Conservation (phyloP, 2,113 vertebrate species). For the Cochlearius cochlearius region DNA sequence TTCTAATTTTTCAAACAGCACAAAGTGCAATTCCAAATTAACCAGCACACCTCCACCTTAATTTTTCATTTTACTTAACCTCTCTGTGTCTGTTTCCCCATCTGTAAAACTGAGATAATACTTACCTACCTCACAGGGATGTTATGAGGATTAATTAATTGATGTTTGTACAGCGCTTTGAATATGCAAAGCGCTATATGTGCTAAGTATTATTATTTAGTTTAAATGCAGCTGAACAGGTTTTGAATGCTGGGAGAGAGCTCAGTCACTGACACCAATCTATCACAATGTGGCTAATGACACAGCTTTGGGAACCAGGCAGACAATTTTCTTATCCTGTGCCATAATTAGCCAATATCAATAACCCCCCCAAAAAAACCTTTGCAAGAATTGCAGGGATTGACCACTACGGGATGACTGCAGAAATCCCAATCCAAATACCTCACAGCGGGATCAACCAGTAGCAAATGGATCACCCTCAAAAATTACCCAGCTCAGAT, state of each 20-base stretch:
- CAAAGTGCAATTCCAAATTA: conserved; percentile 68
- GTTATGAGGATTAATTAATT: conserved; percentile 70
- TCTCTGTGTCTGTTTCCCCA: conserved; percentile 56
- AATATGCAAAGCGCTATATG: conserved; percentile 61
- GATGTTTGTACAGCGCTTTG: conserved; percentile 63
- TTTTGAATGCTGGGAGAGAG: conserved; percentile 44
- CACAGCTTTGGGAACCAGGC: conserved; percentile 26
- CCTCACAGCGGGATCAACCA: neutral
- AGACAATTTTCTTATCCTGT: conserved; percentile 32
- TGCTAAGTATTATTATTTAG: conserved; percentile 60
- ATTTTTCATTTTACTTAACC: conserved; percentile 66
- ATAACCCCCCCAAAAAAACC: neutral
- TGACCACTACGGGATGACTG: neutral
- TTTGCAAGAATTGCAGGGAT: neutral
- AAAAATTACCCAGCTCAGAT: neutral
- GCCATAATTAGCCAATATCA: conserved; percentile 56
- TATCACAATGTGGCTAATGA: conserved; percentile 50
- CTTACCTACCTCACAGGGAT: conserved; percentile 65
- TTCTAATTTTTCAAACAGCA: conserved; percentile 62
- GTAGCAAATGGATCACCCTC: neutral
- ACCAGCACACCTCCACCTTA: conserved; percentile 51
- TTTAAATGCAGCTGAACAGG: conserved; percentile 40
- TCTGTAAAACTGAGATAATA: conserved; percentile 70
- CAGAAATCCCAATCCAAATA: neutral
- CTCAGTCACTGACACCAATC: conserved; percentile 51